phyloP scores from a whole-genome alignment of 2,797 vertebrate genomes.

The Fistularia tabacaria region DNA sequence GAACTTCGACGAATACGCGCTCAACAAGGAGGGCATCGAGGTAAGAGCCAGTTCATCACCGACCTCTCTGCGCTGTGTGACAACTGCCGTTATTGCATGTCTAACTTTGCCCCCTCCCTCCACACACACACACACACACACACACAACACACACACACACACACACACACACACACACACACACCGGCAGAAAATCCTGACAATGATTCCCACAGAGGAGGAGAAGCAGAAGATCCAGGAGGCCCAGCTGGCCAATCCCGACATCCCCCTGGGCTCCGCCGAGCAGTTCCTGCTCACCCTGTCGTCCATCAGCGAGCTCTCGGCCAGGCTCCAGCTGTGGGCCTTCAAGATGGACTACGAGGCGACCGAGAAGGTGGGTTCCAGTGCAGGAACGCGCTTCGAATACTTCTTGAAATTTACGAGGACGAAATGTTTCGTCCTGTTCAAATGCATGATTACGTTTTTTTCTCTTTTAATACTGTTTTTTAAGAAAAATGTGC shows the following conservation, averaged over 20 bases:
- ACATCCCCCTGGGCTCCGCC: slow-evolving; percentile 88
- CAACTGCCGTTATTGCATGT: too few species aligned
- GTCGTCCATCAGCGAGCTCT: slow-evolving; percentile 85
- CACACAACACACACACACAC: too few species aligned
- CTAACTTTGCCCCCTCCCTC: too few species aligned
- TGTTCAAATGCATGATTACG: not conserved
- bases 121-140: too few species aligned
- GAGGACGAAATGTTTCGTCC: too few species aligned
- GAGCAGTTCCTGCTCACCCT: slow-evolving; percentile 93
- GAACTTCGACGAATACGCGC: slow-evolving; percentile 94
- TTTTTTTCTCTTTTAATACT: not conserved
- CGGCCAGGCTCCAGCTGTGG: slow-evolving; percentile 92
- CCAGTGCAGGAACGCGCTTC: not conserved
- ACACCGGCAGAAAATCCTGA: slow-evolving; percentile 87
- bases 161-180: too few species aligned
- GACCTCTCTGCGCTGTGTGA: too few species aligned
- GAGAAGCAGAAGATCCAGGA: slow-evolving; percentile 98
- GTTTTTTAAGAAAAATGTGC: slow-evolving; percentile 33
- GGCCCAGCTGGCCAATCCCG: slow-evolving; percentile 89
- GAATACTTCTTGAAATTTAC: not conserved
- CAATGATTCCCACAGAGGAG: slow-evolving; percentile 95
- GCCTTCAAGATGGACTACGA: slow-evolving; percentile 98
- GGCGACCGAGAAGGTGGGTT: slow-evolving; percentile 85
- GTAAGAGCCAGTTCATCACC: slow-evolving; percentile 65
- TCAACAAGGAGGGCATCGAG: slow-evolving; percentile 97